Evolutionary conservation across 2,113 vertebrate species (phyloP).

Genomic region (Excalfactoria chinensis): DNA sequence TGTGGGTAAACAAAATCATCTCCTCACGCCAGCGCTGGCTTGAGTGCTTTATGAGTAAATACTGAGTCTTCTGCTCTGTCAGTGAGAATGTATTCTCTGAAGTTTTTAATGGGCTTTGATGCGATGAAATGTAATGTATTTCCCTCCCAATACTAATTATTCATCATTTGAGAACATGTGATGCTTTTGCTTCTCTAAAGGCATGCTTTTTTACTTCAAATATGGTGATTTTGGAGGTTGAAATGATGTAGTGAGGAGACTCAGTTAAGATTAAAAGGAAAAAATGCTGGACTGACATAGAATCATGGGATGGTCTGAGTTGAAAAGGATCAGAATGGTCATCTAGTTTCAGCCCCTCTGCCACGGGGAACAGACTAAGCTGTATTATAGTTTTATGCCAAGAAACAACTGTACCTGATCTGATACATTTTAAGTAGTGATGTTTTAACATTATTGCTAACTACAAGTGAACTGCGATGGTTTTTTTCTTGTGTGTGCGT

Average conservation of each 20-base stretch:
- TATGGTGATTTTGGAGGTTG: neutral
- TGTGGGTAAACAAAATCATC: neutral
- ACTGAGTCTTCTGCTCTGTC: neutral
- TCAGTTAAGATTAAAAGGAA: neutral
- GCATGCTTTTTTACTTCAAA: neutral
- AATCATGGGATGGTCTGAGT: no score
- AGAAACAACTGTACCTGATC: neutral
- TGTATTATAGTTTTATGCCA: neutral
- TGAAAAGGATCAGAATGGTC: no score
- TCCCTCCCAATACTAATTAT: neutral
- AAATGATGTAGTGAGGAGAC: neutral
- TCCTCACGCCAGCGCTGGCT: fast-evolving
- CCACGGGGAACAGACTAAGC: neutral
- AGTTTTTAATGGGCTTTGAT: neutral
- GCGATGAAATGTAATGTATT: neutral
- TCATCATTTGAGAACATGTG: neutral
- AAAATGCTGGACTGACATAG: neutral
- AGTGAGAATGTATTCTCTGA: neutral
- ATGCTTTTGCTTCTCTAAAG: neutral
- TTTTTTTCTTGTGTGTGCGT: neutral
- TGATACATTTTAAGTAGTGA: neutral
- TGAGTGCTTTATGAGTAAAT: neutral
- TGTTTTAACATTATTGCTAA: neutral
- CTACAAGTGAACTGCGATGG: neutral
- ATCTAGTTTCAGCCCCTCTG: no score